A percentile compares a stretch with the other conserved stretches of the same genome.
Conservation (phyloP, 2,888 invertebrate species). For the Furcula furcula region DNA sequence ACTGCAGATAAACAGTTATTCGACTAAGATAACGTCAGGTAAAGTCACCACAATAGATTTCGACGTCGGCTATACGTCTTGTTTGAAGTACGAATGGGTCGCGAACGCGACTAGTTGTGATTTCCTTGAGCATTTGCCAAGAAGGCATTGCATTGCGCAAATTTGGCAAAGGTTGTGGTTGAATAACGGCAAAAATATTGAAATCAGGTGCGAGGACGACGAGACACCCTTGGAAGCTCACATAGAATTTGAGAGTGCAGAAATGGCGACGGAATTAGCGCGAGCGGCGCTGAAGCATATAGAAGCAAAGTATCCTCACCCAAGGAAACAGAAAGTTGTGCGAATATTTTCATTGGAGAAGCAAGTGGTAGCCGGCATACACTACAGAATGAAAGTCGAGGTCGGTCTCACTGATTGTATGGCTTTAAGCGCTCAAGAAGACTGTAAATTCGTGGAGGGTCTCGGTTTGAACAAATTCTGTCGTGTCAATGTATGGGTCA, state of each 20-base stretch:
- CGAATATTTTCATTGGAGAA: slow-evolving; percentile 67
- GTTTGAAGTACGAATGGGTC: slow-evolving; percentile 66
- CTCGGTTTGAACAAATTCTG: slow-evolving; percentile 56
- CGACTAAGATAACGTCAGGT: slow-evolving; percentile 55
- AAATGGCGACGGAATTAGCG: slow-evolving; percentile 53
- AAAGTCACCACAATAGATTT: slow-evolving; percentile 64
- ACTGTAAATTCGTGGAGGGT: slow-evolving; percentile 46
- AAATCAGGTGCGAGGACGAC: slow-evolving; percentile 61
- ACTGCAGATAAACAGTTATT: slow-evolving; percentile 54
- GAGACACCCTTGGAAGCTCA: slow-evolving; percentile 57
- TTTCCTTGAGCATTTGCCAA: slow-evolving; percentile 59
- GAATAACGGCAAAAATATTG: slow-evolving; percentile 52
- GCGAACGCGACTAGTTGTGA: slow-evolving; percentile 56
- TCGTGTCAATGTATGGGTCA: slow-evolving; percentile 65
- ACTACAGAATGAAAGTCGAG: slow-evolving; percentile 70
- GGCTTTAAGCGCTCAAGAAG: slow-evolving; percentile 50
- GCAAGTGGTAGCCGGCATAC: slow-evolving; percentile 65
- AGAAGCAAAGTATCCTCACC: slow-evolving; percentile 69
- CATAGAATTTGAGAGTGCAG: slow-evolving; percentile 53
- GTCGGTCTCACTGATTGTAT: slow-evolving; percentile 63
- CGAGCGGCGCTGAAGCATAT: slow-evolving; percentile 62
- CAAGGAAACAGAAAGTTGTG: slow-evolving; percentile 59
- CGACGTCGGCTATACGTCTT: slow-evolving; percentile 66
- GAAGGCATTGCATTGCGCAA: slow-evolving; percentile 60
- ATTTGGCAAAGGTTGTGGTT: slow-evolving; percentile 61